These are phyloP conservation scores for Saxidomus purpurata DNA, from an alignment of 1,140 invertebrate species.

Conservation along the genomic window DNA sequence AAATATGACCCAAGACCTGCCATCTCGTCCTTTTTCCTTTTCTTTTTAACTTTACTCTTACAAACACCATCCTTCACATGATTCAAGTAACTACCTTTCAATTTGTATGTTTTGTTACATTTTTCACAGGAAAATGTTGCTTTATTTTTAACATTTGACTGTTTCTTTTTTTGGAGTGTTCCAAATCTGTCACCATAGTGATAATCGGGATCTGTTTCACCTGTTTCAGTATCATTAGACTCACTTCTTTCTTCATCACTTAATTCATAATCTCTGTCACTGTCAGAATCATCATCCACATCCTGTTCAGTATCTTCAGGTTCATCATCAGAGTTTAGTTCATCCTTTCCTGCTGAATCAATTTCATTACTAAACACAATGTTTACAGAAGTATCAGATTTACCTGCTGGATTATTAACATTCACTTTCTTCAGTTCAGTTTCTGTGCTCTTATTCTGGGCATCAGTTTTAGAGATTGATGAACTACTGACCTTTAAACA, in stretches of 20 bases:
- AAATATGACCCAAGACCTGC: not conserved
- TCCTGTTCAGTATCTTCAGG: not conserved
- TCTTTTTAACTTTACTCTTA: not conserved
- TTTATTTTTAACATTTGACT: not conserved
- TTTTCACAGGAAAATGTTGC: not conserved
- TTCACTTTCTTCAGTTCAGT: too few relatives aligned
- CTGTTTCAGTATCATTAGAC: not conserved
- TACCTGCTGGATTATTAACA: not conserved
- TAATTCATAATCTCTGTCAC: not conserved
- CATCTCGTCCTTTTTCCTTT: not conserved
- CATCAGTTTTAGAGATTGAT: not conserved
- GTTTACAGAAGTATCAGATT: not conserved
- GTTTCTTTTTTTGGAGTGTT: not conserved
- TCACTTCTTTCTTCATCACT: not conserved
- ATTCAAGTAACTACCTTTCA: not conserved
- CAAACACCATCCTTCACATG: not conserved
- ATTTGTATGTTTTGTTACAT: slow-evolving; percentile 17
- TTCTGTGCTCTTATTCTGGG: too few relatives aligned
- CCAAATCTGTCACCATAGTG: not conserved
- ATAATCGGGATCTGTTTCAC: not conserved
- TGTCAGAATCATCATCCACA: not conserved
- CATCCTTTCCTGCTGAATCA: not conserved
- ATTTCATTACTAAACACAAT: not conserved
- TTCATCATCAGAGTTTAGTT: not conserved
- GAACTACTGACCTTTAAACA: not conserved